Base-by-base conservation (phyloP, 2,888 invertebrate species). In the Elegia similella region DNA sequence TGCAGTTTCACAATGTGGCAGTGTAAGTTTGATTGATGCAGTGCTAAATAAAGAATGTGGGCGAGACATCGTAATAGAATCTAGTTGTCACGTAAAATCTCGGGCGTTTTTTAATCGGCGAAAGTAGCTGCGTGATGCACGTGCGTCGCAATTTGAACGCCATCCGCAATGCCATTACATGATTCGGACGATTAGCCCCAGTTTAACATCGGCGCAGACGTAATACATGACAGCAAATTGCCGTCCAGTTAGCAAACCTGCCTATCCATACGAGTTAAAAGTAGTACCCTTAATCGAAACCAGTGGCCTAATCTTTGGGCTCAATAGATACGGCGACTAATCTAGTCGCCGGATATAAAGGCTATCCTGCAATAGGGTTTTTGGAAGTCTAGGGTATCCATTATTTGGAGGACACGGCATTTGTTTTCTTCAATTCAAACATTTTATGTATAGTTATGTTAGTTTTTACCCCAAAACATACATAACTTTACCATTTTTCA, bases 51-150 rank as follows among this genome's bases (percentile, higher is more conserved):
- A 38, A n/a, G n/a, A 38, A 12, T 38, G 38, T 38, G 38, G 38
- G 38, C 8, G 38, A 38, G 12, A 10, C n/a, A n/a, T 80, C 68
- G 67, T 78, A 77, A 77, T 73, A 70, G 69, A 68, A 76, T 68
- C 67, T 67, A 72, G 68, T 70, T 73, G 78, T 82, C 85, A 80
- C 80, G 80, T 82, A 65, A 70, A 73, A 78, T 80, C 76, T 82
- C 67, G 70, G 67, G 69, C 74, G 67, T 62, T 75, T 82, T 84
- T 78, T 82, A 84, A 86, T 84, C 85, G 86, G 88, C 84, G 89
- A 90, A 90, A 88, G 89, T 87, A 80, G 81, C 82, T 81, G 82
- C 81, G 83, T 84, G 83, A 72, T 68, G 80, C 83, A 80, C 82
- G 78, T 80, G 83, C 78, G 75, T 72, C 68, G 75, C 73, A 75